Conservation (phyloP, 2,888 invertebrate genomes). For the Ophonus ardosiacus region DNA sequence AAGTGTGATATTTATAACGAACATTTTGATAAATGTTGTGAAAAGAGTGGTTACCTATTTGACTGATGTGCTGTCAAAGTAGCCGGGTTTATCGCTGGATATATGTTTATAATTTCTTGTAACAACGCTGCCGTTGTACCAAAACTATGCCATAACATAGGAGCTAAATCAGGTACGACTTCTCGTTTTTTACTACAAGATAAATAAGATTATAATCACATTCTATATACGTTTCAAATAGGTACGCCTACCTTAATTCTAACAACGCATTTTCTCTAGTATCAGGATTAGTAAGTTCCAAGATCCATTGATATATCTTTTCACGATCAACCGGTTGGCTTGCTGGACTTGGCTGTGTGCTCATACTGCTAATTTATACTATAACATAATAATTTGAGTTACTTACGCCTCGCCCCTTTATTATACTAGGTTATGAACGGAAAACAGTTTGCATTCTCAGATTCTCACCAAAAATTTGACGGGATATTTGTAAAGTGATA, state of each 20-base stretch:
- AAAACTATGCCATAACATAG: slow-evolving; percentile 99
- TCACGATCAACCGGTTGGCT: slow-evolving; percentile 89
- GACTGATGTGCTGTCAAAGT: slow-evolving; percentile 98
- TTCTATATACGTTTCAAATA: not conserved
- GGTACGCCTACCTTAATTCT: slow-evolving; percentile 86
- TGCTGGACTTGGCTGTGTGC: slow-evolving; percentile 87
- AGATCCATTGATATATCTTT: slow-evolving; percentile 94
- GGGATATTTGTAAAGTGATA: not conserved
- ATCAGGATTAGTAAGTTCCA: slow-evolving; percentile 94
- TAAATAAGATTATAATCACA: slow-evolving; percentile 1
- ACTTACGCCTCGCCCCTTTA: not conserved
- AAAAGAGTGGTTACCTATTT: slow-evolving; percentile 78
- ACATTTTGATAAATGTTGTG: not conserved
- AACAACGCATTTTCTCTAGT: slow-evolving; percentile 97
- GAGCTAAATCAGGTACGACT: slow-evolving; percentile 96
- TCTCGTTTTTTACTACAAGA: slow-evolving; percentile 87
- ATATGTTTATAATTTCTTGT: slow-evolving; percentile 98
- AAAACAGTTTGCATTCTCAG: not conserved
- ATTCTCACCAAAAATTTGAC: slow-evolving; percentile 7
- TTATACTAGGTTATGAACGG: slow-evolving; percentile 10
- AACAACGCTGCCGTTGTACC: slow-evolving; percentile 97
- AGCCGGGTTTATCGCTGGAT: slow-evolving; percentile 98
- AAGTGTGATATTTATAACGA: no score
- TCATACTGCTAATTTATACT: slow-evolving; percentile 76
- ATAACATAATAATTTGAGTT: not conserved